Conservation (phyloP, 2,113 vertebrate species). For the Xiphorhynchus elegans region DNA sequence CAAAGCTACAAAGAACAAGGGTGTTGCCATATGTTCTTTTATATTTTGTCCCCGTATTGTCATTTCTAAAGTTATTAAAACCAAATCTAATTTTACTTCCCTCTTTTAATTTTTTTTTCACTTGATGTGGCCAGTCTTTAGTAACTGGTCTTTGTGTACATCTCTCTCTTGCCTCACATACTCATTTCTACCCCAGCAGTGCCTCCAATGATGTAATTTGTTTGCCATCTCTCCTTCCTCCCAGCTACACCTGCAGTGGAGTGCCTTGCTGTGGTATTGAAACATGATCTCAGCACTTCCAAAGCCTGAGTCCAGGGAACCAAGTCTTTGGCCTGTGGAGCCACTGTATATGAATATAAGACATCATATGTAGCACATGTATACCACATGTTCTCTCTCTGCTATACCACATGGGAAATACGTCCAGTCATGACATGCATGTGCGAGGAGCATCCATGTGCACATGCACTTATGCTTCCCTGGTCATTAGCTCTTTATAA, state of each 20-base stretch:
- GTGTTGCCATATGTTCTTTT: constrained; percentile 9
- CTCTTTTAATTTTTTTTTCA: background rate
- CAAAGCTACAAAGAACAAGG: background rate
- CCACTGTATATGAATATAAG: background rate
- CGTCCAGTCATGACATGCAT: background rate
- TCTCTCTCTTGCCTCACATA: background rate
- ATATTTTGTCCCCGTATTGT: background rate
- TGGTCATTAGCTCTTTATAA: background rate
- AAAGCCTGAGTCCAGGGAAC: background rate
- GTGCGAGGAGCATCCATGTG: background rate
- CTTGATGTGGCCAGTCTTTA: background rate
- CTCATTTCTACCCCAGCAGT: background rate
- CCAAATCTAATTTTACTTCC: background rate
- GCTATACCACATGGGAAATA: rapidly evolving
- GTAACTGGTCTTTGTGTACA: background rate
- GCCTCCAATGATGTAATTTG: background rate
- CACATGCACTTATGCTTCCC: rapidly evolving
- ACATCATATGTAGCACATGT: background rate
- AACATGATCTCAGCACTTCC: background rate
- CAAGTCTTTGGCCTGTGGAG: background rate
- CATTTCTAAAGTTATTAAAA: background rate
- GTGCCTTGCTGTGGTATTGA: background rate
- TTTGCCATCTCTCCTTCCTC: background rate
- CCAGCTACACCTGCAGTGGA: background rate
- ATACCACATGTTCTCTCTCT: background rate